A percentile compares a stretch with the other conserved stretches of the same genome.
These are phyloP conservation scores for Cryptophagus acutangulus DNA, from an alignment of 2,888 invertebrate genomes.

Conservation along the genomic window DNA sequence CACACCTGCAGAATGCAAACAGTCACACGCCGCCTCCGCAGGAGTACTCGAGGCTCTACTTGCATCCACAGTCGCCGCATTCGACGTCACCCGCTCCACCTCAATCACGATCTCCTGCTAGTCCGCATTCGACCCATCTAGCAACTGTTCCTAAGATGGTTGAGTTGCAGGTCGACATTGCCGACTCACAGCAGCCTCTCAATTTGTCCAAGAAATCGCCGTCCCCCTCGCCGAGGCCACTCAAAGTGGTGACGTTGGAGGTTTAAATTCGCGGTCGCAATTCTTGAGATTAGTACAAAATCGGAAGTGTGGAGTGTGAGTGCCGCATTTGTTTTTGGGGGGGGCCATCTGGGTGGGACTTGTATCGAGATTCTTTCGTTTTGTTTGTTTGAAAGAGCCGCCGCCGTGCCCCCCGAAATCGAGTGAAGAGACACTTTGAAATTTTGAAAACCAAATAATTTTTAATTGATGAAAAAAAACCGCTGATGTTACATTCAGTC, in stretches of 20 bases:
- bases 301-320: slow-evolving; percentile 39
- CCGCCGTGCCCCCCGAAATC: not conserved
- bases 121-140: slow-evolving; percentile 47
- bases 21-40: slow-evolving; percentile 39
- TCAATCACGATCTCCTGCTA: slow-evolving; percentile 42
- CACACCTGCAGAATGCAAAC: slow-evolving; percentile 32
- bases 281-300: slow-evolving; percentile 40
- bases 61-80: slow-evolving; percentile 46
- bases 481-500: slow-evolving; percentile 38
- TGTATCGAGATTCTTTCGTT: not conserved
- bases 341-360: not conserved
- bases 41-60: slow-evolving; percentile 45
- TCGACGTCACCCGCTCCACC: slow-evolving; percentile 48
- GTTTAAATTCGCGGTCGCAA: slow-evolving; percentile 35
- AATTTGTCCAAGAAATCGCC: slow-evolving; percentile 85
- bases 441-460: slow-evolving; percentile 49
- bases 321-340: slow-evolving; percentile 14
- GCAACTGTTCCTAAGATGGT: slow-evolving; percentile 53
- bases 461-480: no score
- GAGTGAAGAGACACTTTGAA: not conserved
- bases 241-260: slow-evolving; percentile 45
- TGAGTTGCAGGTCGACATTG: slow-evolving; percentile 79
- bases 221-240: slow-evolving; percentile 67
- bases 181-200: slow-evolving; percentile 75
- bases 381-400: not conserved